A percentile compares a stretch with the other conserved stretches of the same genome.
Conservation (phyloP, 2,888 invertebrate genomes). For the Pogonocherus hispidulus region DNA sequence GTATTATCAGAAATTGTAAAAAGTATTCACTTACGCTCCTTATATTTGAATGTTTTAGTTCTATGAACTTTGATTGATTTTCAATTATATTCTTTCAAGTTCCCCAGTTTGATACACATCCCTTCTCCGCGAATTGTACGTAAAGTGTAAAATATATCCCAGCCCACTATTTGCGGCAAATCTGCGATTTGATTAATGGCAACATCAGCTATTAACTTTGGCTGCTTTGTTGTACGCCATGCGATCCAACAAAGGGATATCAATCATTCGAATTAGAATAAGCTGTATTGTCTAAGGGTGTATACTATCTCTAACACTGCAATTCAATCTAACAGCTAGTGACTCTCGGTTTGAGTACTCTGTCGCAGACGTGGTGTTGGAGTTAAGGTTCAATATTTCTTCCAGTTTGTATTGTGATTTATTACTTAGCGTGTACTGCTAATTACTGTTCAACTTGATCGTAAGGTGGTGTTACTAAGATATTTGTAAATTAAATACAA, state of each 20-base stretch:
- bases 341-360: conserved; percentile 8
- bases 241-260: conserved; percentile 23
- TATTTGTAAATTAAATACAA: too few species aligned
- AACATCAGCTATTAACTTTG: conserved; percentile 28
- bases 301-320: conserved; percentile 17
- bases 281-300: conserved; percentile 24
- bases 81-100: neutral
- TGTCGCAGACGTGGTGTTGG: neutral
- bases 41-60: too few species aligned
- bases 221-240: conserved; percentile 23
- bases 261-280: conserved; percentile 31
- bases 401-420: neutral
- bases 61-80: too few species aligned
- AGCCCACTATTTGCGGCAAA: conserved; percentile 4
- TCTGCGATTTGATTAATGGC: conserved; percentile 22
- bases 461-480: too few species aligned
- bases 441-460: too few species aligned
- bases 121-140: too few species aligned
- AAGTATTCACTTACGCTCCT: too few species aligned
- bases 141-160: neutral
- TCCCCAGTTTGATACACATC: too few species aligned
- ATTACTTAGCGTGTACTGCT: neutral
- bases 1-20: too few species aligned
- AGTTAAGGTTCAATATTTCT: conserved; percentile 14
- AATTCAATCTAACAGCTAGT: conserved; percentile 19